Base-by-base conservation (phyloP, 1,140 invertebrate species). In the Trichomalopsis sarcophagae region DNA sequence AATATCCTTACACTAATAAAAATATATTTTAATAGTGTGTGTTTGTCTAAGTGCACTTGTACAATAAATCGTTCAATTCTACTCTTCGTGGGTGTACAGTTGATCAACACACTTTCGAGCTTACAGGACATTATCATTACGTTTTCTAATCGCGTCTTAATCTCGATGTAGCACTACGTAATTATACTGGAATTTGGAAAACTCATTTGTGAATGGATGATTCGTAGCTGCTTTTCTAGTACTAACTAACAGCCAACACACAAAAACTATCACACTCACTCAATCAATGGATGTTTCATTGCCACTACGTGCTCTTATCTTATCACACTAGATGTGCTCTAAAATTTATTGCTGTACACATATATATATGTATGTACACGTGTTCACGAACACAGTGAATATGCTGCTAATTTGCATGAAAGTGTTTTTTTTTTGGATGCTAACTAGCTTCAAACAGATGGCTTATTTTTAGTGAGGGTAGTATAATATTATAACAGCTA, bases 261-360 rank as follows among this genome's bases (percentile, higher is more conserved):
- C 21, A 71, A 68, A 81, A 71, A 73, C 80, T 81, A 81, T 71
- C 21, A 81, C 78, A 80, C 27, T 27, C 68, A 81, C 10, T 21
- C 11, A 80, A 80, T 80, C 23, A 69, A 80, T 68, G 6, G 2
- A 69, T 2, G 2, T 69, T 68, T 80, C 40, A 40, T 73, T 82
- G 17, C n/a, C 40, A 55, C 73, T 83, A 83, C 81, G 81, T 83
- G 81, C 73, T 76, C 23, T 82, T 82, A 75, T 69, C 30, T 68
- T 23, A 73, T 76, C 30, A n/a, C 30, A n/a, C 81, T 83, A 83
- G 74, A 75, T 76, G 81, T 83, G 81, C 71, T 74, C 81, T 83
- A 83, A 23, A 68, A 55, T 44, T 66, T 36, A 68, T 83, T 83
- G 71, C 71, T 82, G 50, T 74, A 82, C 71, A 82, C 21, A 55